Conservation (phyloP, 64 coral and sea anemone species). For the Montipora sp. region DNA sequence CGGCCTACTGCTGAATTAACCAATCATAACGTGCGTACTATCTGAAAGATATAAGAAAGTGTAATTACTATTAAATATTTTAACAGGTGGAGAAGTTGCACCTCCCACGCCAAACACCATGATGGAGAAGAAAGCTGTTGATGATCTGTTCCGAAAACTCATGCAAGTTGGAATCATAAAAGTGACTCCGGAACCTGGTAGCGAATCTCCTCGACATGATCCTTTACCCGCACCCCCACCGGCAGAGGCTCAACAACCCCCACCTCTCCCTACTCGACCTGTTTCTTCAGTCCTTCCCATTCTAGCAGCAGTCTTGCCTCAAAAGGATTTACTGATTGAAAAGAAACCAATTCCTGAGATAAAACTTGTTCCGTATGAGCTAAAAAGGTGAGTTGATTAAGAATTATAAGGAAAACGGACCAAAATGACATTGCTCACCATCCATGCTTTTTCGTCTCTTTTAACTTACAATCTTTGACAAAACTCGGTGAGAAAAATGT, state of each 20-base stretch:
- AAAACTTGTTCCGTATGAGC: constrained; percentile 62
- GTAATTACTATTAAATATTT: too few species aligned
- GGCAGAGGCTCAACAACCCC: constrained; percentile 10
- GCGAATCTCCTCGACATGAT: constrained; percentile 64
- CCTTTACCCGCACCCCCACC: constrained; percentile 55
- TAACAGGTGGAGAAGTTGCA: neutral
- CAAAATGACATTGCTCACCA: too few species aligned
- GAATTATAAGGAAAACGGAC: neutral
- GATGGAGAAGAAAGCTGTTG: constrained; percentile 93
- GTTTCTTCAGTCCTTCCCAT: constrained; percentile 34
- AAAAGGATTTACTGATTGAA: constrained; percentile 15
- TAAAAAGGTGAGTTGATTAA: constrained; percentile 70
- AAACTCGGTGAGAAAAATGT: too few species aligned
- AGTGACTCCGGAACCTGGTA: constrained; percentile 75
- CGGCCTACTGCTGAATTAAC: too few species aligned
- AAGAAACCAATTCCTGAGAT: constrained; percentile 68
- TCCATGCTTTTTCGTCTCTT: too few species aligned
- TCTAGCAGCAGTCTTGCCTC: neutral
- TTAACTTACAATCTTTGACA: too few species aligned
- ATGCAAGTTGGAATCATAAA: constrained; percentile 89
- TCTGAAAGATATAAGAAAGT: too few species aligned
- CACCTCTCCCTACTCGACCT: neutral
- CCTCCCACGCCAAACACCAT: constrained; percentile 71
- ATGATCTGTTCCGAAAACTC: constrained; percentile 89
- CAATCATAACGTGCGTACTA: too few species aligned